A percentile compares a stretch with the other conserved stretches of the same genome.
Evolutionary conservation across 2,888 invertebrate genomes (phyloP).

Genomic region (Bhutanitis thaidina): DNA sequence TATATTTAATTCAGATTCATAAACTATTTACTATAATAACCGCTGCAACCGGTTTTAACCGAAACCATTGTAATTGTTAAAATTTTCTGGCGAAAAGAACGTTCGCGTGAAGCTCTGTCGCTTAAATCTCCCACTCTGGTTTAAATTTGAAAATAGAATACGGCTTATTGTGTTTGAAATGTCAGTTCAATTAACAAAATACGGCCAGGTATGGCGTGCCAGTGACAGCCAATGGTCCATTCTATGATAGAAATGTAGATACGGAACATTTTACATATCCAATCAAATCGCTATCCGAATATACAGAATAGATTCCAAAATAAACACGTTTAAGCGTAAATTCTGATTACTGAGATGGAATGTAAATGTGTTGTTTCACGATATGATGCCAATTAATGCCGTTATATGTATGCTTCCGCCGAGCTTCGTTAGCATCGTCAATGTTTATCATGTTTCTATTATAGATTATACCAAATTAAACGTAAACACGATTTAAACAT

Average conservation of each 20-base stretch:
- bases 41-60: too few relatives aligned
- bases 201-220: conserved; percentile 39
- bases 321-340: conserved; percentile 15
- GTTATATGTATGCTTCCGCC: not conserved
- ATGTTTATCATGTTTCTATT: conserved; percentile 13
- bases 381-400: conserved; percentile 19
- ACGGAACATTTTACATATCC: conserved; percentile 24
- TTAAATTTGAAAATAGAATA: conserved; percentile 16
- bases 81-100: too few relatives aligned
- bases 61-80: too few relatives aligned
- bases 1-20: too few relatives aligned
- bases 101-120: not conserved
- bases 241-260: conserved; percentile 33
- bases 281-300: conserved; percentile 20
- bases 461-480: conserved; percentile 9
- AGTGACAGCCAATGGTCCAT: conserved; percentile 46
- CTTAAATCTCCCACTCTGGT: conserved; percentile 3
- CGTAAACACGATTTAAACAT: conserved; percentile 5
- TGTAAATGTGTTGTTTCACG: conserved; percentile 12
- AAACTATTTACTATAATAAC: too few relatives aligned
- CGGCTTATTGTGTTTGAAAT: conserved; percentile 39
- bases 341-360: conserved; percentile 10
- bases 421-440: conserved; percentile 1
- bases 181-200: conserved; percentile 59
- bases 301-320: conserved; percentile 15